Conservation (phyloP, 2,888 invertebrate genomes). For the Phorcus lineatus region DNA sequence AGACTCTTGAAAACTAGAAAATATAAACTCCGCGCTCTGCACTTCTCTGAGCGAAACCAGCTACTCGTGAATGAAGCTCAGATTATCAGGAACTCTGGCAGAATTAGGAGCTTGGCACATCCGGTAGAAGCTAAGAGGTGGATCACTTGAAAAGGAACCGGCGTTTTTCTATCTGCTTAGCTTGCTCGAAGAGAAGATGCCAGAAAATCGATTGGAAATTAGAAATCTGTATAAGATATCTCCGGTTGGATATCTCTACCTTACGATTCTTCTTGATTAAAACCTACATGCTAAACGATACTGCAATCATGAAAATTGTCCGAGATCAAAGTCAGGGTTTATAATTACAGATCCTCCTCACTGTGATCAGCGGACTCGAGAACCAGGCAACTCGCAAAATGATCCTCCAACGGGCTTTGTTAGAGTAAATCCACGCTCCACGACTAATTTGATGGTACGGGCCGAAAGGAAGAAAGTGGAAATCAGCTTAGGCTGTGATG, state of each 20-base stretch:
- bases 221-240: slow-evolving; percentile 5
- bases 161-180: neutral
- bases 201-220: neutral
- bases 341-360: neutral
- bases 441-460: slow-evolving; percentile 3
- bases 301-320: slow-evolving; percentile 21
- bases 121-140: neutral
- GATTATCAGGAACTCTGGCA: neutral
- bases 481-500: neutral
- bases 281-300: slow-evolving; percentile 16
- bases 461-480: neutral
- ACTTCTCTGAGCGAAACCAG: too few relatives aligned
- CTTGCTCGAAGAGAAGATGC: neutral
- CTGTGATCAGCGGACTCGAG: neutral
- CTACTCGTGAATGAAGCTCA: too few relatives aligned
- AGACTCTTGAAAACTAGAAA: too few relatives aligned
- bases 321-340: neutral
- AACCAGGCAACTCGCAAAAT: neutral
- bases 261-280: neutral
- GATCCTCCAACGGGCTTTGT: neutral
- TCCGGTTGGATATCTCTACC: neutral
- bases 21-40: too few relatives aligned
- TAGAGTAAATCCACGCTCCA: neutral
- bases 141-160: slow-evolving; percentile 1
- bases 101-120: neutral